These are phyloP conservation scores for Unio pictorum DNA, from an alignment of 2,888 invertebrate genomes.

Conservation along the genomic window DNA sequence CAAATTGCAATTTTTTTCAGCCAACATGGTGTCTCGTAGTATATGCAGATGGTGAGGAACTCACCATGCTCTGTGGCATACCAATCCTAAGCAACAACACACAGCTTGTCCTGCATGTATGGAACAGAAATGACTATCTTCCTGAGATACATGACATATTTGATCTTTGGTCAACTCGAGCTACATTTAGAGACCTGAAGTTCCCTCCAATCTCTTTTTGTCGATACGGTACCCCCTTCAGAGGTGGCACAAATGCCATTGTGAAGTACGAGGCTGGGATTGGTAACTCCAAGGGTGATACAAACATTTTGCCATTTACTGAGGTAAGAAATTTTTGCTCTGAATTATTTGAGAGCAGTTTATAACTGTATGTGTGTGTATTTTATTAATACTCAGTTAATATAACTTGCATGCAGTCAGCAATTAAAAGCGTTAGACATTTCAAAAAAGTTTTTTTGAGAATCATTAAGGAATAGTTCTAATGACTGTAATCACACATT, in stretches of 20 bases:
- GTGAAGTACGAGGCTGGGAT: constrained; percentile 32
- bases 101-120: constrained; percentile 20
- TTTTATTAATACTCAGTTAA: too few species aligned
- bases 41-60: neutral
- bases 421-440: too few species aligned
- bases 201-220: constrained; percentile 27
- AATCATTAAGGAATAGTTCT: too few species aligned
- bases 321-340: constrained; percentile 5
- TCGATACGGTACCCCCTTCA: constrained; percentile 30
- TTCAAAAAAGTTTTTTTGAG: too few species aligned
- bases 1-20: neutral
- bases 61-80: constrained; percentile 23
- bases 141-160: constrained; percentile 9
- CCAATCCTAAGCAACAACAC: constrained; percentile 20
- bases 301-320: constrained; percentile 15
- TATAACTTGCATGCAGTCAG: too few species aligned
- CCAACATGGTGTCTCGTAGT: constrained; percentile 2
- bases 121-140: constrained; percentile 32
- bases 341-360: neutral
- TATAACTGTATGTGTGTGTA: too few species aligned
- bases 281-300: constrained; percentile 12
- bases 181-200: constrained; percentile 16
- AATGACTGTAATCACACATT: too few species aligned
- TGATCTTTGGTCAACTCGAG: constrained; percentile 12
- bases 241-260: constrained; percentile 27